phyloP scores from a whole-genome alignment of 2,888 invertebrate genomes.

The Siphlonurus alternatus region DNA sequence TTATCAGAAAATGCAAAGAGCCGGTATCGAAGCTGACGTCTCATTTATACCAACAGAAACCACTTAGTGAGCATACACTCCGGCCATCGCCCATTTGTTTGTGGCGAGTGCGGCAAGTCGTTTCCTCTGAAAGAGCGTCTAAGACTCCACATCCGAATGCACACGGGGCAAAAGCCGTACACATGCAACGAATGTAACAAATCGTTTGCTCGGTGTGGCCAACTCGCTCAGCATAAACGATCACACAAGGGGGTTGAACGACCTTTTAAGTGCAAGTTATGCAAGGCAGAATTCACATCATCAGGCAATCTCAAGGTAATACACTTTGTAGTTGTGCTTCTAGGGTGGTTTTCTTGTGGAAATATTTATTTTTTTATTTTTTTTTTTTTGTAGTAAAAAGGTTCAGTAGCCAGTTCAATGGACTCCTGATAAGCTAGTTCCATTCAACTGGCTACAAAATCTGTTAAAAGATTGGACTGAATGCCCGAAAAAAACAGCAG shows the following conservation, averaged over 20 bases:
- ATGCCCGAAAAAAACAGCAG: no score
- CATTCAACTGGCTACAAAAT: no score
- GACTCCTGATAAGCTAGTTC: no score
- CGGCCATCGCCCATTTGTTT: not conserved
- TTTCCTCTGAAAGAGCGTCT: slow-evolving; percentile 47
- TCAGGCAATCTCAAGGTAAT: slow-evolving; percentile 38
- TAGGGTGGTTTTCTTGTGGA: not conserved
- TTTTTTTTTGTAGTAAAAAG: no score
- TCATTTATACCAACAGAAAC: no score
- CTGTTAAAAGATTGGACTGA: no score
- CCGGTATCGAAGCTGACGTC: no score
- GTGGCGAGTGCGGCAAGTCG: slow-evolving; percentile 36
- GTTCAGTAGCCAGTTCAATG: no score
- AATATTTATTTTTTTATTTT: no score
- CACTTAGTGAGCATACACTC: no score
- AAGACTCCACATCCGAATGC: slow-evolving; percentile 46
- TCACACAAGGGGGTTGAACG: slow-evolving; percentile 47
- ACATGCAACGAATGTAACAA: slow-evolving; percentile 45
- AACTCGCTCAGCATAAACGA: slow-evolving; percentile 55
- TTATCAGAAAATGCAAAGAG: no score
- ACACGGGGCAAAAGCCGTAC: slow-evolving; percentile 45
- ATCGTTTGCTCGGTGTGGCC: slow-evolving; percentile 53
- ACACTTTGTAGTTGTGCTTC: not conserved
- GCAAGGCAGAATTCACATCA: slow-evolving; percentile 51
- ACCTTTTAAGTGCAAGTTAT: slow-evolving; percentile 51